These are phyloP conservation scores for Laticauda colubrina DNA, from an alignment of 2,113 vertebrate species.

Conservation along the genomic window DNA sequence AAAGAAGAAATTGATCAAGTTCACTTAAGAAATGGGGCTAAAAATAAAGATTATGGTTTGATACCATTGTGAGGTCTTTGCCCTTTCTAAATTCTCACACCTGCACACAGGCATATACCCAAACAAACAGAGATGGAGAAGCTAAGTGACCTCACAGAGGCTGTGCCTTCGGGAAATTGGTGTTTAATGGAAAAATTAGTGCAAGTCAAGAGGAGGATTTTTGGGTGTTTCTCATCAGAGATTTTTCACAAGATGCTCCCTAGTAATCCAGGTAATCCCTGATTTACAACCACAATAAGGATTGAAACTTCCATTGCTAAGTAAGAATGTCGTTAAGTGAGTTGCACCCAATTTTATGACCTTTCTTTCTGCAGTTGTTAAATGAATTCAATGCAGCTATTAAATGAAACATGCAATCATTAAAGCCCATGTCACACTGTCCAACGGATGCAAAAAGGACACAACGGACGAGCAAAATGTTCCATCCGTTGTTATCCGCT, in stretches of 20 bases:
- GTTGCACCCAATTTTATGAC: neutral
- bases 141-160: neutral
- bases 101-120: neutral
- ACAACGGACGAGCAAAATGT: too few species aligned
- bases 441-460: too few species aligned
- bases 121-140: neutral
- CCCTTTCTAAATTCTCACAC: neutral
- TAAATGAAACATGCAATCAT: neutral
- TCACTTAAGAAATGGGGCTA: slow-evolving; percentile 36
- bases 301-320: neutral
- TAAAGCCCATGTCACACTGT: too few species aligned
- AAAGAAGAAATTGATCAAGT: slow-evolving; percentile 53
- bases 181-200: neutral
- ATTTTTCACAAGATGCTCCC: neutral
- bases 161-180: neutral
- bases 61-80: neutral
- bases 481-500: too few species aligned
- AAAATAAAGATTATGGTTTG: slow-evolving; percentile 45
- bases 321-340: neutral
- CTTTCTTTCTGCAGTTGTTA: neutral
- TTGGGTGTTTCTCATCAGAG: neutral
- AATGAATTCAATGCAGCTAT: neutral
- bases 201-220: neutral
- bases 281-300: neutral
- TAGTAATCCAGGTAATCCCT: neutral